phyloP scores from a whole-genome alignment of 2,113 vertebrate genomes.

The Ptyas mucosa region DNA sequence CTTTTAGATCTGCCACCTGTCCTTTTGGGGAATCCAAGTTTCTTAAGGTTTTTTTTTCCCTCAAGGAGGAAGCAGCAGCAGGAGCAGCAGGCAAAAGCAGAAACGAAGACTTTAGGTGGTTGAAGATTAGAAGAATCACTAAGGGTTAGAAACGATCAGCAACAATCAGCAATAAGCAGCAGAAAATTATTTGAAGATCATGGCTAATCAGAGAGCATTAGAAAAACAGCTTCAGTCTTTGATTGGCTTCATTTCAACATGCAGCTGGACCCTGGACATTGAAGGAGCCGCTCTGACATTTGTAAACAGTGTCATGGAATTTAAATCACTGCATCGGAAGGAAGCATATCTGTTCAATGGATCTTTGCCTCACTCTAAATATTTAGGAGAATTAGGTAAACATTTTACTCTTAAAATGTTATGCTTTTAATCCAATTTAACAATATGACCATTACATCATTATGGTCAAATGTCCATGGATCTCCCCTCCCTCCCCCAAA shows the following conservation, averaged over 20 bases:
- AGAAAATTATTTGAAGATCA: conserved; percentile 53
- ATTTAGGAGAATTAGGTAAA: conserved; percentile 38
- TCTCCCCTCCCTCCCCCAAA: conserved; percentile 36
- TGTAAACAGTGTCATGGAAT: neutral
- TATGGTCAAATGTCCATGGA: conserved; percentile 38
- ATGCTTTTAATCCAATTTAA: conserved; percentile 28
- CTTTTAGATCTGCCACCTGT: conserved; percentile 48
- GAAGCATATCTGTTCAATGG: conserved; percentile 45
- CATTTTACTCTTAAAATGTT: conserved; percentile 36
- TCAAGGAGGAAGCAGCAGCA: conserved; percentile 62
- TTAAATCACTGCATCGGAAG: neutral
- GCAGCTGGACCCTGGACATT: conserved; percentile 45
- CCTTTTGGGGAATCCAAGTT: conserved; percentile 54
- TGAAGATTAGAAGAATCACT: conserved; percentile 61
- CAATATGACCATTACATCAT: conserved; percentile 37
- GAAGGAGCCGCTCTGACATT: conserved; percentile 60
- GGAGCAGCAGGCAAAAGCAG: conserved; percentile 52
- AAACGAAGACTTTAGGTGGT: conserved; percentile 48
- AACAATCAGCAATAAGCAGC: conserved; percentile 66
- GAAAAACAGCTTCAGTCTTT: conserved; percentile 62
- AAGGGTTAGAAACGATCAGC: conserved; percentile 73
- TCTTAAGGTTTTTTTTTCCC: conserved; percentile 19
- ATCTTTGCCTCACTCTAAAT: conserved; percentile 20
- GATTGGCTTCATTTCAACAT: conserved; percentile 53
- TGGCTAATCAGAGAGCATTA: conserved; percentile 69